Conservation (phyloP, 2,113 vertebrate species). For the Micronycteris hirsuta region DNA sequence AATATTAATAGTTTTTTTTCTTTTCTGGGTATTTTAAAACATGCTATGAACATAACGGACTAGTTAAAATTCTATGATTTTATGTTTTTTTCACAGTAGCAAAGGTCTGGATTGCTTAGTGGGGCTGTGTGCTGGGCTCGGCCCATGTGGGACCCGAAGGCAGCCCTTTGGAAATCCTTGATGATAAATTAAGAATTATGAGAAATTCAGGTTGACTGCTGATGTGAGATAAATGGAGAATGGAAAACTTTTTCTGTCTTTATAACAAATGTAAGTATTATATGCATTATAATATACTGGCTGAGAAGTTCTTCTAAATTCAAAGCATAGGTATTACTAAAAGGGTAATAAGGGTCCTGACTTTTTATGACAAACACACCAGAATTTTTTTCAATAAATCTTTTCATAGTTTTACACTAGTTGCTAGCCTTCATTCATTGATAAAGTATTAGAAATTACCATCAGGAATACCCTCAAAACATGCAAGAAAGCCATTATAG, state of each 20-base stretch:
- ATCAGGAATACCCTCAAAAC: background rate
- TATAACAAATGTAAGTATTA: no score
- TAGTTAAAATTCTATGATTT: no score
- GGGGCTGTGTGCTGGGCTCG: no score
- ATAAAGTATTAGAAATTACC: background rate
- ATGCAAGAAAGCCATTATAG: background rate
- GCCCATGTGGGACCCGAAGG: background rate
- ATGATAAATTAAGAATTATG: background rate
- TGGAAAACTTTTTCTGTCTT: background rate
- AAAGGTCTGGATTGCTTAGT: background rate
- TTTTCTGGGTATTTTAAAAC: background rate
- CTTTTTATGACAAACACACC: background rate
- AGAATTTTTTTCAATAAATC: constrained; percentile 5
- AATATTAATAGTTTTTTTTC: background rate
- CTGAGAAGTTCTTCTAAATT: background rate
- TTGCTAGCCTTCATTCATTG: background rate
- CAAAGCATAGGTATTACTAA: background rate
- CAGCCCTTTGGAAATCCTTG: background rate
- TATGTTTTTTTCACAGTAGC: background rate
- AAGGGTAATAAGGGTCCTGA: background rate
- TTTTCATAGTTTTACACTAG: background rate
- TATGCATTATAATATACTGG: background rate
- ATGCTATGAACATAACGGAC: background rate
- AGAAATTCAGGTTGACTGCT: background rate
- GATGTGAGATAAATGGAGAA: background rate